Evolutionary conservation across 2,797 vertebrate species (phyloP).

Genomic region (Liasis olivaceus): DNA sequence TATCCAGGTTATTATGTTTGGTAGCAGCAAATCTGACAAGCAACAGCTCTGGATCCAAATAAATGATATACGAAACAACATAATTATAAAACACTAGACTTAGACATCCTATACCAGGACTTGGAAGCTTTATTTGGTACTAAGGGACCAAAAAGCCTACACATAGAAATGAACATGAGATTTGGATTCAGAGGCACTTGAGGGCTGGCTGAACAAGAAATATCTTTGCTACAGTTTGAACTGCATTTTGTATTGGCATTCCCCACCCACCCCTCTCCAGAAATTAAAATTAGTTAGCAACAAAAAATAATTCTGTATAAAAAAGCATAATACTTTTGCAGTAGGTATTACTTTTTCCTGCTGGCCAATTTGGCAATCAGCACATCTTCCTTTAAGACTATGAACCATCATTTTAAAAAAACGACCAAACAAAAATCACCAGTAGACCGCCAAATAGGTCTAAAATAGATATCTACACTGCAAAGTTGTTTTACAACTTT

Average conservation of each 20-base stretch:
- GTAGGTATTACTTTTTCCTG: not conserved
- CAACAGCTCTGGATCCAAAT: not conserved
- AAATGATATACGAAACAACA: not conserved
- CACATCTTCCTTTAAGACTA: not conserved
- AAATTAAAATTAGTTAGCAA: not conserved
- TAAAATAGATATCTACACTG: not conserved
- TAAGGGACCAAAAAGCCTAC: not conserved
- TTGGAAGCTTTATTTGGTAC: not conserved
- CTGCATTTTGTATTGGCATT: not conserved
- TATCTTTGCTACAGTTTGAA: no score
- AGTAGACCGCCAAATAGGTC: not conserved
- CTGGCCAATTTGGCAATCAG: not conserved
- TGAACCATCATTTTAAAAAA: not conserved
- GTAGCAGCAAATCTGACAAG: not conserved
- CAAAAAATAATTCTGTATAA: not conserved
- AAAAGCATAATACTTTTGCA: not conserved
- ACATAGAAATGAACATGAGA: not conserved
- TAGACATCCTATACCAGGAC: not conserved
- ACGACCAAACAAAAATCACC: not conserved
- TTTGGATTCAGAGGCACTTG: not conserved
- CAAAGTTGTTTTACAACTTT: not conserved
- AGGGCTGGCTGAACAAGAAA: not conserved
- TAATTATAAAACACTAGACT: not conserved
- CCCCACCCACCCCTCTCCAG: not conserved
- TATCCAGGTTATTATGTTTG: not conserved